Conservation (phyloP, 2,797 vertebrate genomes). For the Allobates femoralis region DNA sequence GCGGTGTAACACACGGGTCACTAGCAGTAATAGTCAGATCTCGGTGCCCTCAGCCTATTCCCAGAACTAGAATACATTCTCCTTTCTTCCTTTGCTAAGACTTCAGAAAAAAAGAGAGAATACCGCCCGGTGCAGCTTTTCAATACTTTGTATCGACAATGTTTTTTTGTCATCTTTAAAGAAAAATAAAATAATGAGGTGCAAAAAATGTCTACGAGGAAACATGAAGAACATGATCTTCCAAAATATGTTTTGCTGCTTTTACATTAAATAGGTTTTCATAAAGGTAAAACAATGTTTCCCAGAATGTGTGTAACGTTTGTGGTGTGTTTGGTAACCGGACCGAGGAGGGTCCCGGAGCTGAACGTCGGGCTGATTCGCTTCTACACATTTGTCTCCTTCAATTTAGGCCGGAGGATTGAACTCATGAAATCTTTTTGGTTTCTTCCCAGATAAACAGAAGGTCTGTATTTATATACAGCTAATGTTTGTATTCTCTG, state of each 20-base stretch:
- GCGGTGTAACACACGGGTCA: no score
- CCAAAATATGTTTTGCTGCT: background rate
- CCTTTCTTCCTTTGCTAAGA: no score
- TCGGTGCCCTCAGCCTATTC: no score
- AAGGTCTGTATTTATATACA: conserved; percentile 52
- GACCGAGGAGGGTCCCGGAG: background rate
- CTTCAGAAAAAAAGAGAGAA: no score
- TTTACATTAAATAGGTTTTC: no score
- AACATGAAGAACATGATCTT: background rate
- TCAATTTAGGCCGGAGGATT: background rate
- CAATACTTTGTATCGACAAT: no score
- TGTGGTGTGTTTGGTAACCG: background rate
- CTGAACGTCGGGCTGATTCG: background rate
- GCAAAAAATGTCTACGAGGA: background rate
- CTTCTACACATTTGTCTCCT: background rate
- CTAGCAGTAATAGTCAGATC: no score
- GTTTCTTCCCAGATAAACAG: conserved; percentile 26
- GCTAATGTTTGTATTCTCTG: conserved; percentile 53
- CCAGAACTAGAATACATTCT: no score
- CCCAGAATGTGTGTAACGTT: background rate
- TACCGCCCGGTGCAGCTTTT: no score
- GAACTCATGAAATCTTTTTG: conserved; percentile 18
- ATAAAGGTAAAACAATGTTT: background rate
- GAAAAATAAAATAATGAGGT: background rate
- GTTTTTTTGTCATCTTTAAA: background rate